phyloP scores from a whole-genome alignment of 2,797 vertebrate genomes.

The Mallotus villosus region DNA sequence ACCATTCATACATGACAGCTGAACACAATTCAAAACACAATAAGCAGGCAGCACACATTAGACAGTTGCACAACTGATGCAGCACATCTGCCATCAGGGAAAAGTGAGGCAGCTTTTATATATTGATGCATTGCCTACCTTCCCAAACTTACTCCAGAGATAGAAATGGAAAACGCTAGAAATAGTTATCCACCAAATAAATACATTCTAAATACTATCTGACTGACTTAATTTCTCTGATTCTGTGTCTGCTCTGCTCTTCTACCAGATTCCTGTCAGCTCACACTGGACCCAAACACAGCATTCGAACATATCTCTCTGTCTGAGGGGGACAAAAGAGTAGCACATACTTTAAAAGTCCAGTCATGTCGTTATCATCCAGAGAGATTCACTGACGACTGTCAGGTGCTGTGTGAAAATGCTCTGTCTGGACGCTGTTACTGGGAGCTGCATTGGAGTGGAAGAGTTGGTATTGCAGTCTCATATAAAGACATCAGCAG shows the following conservation, averaged over 20 bases:
- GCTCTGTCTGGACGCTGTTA: constrained; percentile 34
- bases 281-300: constrained; percentile 36
- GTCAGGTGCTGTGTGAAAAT: constrained; percentile 33
- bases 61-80: too few relatives aligned
- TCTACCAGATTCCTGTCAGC: constrained; percentile 29
- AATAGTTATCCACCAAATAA: too few relatives aligned
- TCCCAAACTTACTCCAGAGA: background rate
- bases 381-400: constrained; percentile 35
- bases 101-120: too few relatives aligned
- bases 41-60: too few relatives aligned
- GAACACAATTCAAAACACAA: too few relatives aligned
- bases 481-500: constrained; percentile 18
- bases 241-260: background rate
- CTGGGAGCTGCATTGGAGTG: constrained; percentile 43
- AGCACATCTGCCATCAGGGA: too few relatives aligned
- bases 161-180: too few relatives aligned
- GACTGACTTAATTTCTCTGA: background rate
- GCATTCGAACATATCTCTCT: constrained; percentile 26
- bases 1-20: too few relatives aligned
- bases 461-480: constrained; percentile 29
- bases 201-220: background rate
- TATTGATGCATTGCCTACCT: background rate
- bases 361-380: constrained; percentile 28
- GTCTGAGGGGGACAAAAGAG: constrained; percentile 19
- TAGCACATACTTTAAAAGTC: background rate